phyloP scores from a whole-genome alignment of 2,888 invertebrate genomes.

The Peribatodes rhomboidaria region DNA sequence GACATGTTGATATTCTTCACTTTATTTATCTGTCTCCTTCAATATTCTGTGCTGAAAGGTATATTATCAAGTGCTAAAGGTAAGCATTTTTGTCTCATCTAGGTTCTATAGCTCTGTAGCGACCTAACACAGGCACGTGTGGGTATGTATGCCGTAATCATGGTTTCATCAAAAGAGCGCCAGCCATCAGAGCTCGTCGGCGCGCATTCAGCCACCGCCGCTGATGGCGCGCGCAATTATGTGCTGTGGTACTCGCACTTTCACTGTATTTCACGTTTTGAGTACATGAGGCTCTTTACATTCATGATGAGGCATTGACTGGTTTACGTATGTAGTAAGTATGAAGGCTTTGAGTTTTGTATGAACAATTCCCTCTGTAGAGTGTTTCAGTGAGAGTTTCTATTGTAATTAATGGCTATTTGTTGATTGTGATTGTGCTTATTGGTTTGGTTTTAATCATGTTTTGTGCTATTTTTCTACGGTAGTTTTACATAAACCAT shows the following conservation, averaged over 20 bases:
- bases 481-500: too few species aligned
- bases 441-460: too few species aligned
- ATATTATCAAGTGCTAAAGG: neutral
- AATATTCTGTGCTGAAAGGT: too few species aligned
- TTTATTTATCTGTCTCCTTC: too few species aligned
- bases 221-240: constrained; percentile 79
- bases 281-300: constrained; percentile 34
- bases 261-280: constrained; percentile 55
- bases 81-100: constrained; percentile 47
- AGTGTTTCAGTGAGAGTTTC: too few species aligned
- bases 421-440: too few species aligned
- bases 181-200: constrained; percentile 76
- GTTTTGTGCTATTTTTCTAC: too few species aligned
- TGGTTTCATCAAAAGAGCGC: constrained; percentile 81
- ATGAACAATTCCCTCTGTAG: neutral
- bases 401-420: too few species aligned
- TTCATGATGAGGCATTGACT: constrained; percentile 38
- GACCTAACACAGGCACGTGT: constrained; percentile 48
- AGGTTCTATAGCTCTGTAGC: constrained; percentile 34
- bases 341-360: neutral
- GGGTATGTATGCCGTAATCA: constrained; percentile 77
- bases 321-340: constrained; percentile 9
- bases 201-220: constrained; percentile 70
- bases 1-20: too few species aligned
- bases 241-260: constrained; percentile 57